These are phyloP conservation scores for Clarias gariepinus DNA, from an alignment of 2,113 vertebrate species.

Conservation along the genomic window DNA sequence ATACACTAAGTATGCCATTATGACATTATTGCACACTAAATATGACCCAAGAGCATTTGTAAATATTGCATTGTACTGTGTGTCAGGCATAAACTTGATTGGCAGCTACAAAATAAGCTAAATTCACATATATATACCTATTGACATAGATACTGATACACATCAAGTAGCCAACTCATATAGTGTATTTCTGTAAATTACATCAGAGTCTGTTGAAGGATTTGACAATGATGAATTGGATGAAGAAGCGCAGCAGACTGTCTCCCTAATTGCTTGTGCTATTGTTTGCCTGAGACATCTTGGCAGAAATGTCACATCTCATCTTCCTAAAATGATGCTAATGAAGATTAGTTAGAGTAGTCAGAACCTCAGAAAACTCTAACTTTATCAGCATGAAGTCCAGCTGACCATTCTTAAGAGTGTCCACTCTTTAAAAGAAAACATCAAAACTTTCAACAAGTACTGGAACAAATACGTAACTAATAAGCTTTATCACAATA, in stretches of 20 bases:
- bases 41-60: too few relatives aligned
- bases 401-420: not conserved
- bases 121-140: not conserved
- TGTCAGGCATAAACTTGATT: not conserved
- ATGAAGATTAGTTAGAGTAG: slow-evolving; percentile 59
- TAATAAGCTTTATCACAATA: not conserved
- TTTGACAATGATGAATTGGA: slow-evolving; percentile 60
- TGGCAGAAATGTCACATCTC: slow-evolving; percentile 57
- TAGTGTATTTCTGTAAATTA: not conserved
- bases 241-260: slow-evolving; percentile 58
- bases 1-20: too few relatives aligned
- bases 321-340: slow-evolving; percentile 57
- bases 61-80: not conserved
- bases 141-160: not conserved
- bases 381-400: slow-evolving; percentile 3
- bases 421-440: not conserved
- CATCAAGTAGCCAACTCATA: not conserved
- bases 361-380: slow-evolving; percentile 35
- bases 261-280: slow-evolving; percentile 63
- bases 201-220: not conserved
- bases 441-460: not conserved
- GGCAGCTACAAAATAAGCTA: not conserved
- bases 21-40: too few relatives aligned
- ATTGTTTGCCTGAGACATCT: slow-evolving; percentile 59
- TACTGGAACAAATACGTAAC: not conserved